A percentile compares a stretch with the other conserved stretches of the same genome.
These are phyloP conservation scores for Orchesella cincta DNA, from an alignment of 1,140 invertebrate species.

Conservation along the genomic window DNA sequence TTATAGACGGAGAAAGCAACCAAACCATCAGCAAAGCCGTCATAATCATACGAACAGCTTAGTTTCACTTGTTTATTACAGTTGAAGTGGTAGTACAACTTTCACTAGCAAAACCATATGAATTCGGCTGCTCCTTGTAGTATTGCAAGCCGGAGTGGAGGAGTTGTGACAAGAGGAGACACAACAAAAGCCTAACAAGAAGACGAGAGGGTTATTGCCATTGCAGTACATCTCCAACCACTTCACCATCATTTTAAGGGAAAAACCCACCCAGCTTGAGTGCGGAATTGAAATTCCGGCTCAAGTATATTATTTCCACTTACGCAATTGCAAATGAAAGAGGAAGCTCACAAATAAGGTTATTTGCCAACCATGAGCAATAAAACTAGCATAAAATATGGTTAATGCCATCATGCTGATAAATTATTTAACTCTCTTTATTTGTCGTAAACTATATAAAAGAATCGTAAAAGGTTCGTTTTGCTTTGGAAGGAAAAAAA, in stretches of 20 bases:
- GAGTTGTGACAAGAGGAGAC: too few species aligned
- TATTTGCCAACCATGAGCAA: constrained; percentile 13
- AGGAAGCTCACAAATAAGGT: constrained; percentile 8
- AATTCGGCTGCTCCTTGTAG: too few species aligned
- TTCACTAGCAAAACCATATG: too few species aligned
- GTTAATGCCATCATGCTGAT: constrained; percentile 11
- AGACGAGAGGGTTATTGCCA: too few species aligned
- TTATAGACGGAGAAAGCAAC: background rate
- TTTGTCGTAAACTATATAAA: background rate
- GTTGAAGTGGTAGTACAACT: background rate
- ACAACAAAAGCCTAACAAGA: too few species aligned
- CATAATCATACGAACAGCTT: background rate
- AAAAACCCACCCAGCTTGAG: background rate
- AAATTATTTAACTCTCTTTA: constrained; percentile 12
- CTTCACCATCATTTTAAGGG: background rate
- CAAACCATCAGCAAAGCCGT: background rate
- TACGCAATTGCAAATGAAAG: background rate
- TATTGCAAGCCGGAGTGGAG: too few species aligned
- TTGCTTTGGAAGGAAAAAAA: too few species aligned
- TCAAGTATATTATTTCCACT: constrained; percentile 3
- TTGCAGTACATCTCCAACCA: background rate
- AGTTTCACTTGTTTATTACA: background rate
- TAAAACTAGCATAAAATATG: constrained; percentile 19
- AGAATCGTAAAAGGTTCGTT: background rate
- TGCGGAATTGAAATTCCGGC: background rate